Percentiles rank a stretch among this genome's conserved stretches.
Evolutionary conservation across 1,140 invertebrate genomes (phyloP).

Genomic region (Phymastichus coffea): DNA sequence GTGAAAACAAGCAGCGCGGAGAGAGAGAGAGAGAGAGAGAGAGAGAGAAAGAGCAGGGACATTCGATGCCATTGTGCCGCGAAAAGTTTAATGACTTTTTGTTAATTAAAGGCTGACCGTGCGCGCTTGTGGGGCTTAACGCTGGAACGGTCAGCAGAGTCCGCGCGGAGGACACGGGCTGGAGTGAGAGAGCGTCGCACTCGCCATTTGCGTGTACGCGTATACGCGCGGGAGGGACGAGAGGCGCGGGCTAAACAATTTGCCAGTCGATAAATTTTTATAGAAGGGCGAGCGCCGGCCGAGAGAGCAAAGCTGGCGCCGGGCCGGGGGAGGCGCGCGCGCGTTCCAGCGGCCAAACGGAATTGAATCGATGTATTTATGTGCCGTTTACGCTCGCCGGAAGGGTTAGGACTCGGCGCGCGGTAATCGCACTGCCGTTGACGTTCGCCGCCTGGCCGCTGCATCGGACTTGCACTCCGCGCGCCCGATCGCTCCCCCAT

Average conservation of each 20-base stretch:
- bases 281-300: conserved; percentile 48
- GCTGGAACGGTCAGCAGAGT: conserved; percentile 2
- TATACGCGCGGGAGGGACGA: background rate
- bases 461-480: conserved; percentile 36
- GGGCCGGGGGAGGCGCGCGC: too few relatives aligned
- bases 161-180: background rate
- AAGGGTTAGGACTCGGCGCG: conserved; percentile 48
- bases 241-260: conserved; percentile 54
- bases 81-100: conserved; percentile 59
- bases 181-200: too few relatives aligned
- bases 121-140: conserved; percentile 2
- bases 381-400: conserved; percentile 50
- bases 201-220: conserved; percentile 15
- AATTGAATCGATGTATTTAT: conserved; percentile 61
- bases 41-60: too few relatives aligned
- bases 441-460: conserved; percentile 31
- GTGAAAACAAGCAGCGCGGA: conserved; percentile 24
- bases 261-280: conserved; percentile 61
- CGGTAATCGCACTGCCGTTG: conserved; percentile 48
- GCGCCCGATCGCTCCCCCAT: conserved; percentile 21
- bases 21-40: too few relatives aligned
- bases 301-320: background rate
- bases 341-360: conserved; percentile 40
- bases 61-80: conserved; percentile 33
- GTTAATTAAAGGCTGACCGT: conserved; percentile 49